Percentiles rank a stretch among this genome's conserved stretches.
Evolutionary conservation across 2,113 vertebrate genomes (phyloP).

Genomic region (Oncorhynchus gorbuscha): DNA sequence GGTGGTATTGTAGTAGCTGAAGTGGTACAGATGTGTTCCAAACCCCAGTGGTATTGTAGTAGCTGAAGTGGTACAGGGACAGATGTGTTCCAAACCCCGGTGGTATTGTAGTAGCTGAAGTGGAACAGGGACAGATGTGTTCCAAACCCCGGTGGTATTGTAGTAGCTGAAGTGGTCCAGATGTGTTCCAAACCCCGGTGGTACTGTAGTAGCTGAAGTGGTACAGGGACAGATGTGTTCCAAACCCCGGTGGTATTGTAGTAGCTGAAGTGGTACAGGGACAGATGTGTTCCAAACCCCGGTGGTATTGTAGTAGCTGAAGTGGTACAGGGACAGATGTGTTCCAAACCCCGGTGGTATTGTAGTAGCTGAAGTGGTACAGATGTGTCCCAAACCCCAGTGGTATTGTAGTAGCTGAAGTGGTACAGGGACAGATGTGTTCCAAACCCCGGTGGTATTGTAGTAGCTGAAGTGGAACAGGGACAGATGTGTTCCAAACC

Average conservation of each 20-base stretch:
- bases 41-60: conserved; percentile 49
- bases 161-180: conserved; percentile 44
- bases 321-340: conserved; percentile 62
- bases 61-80: conserved; percentile 54
- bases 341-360: conserved; percentile 60
- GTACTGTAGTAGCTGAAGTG: conserved; percentile 55
- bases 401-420: conserved; percentile 57
- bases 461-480: conserved; percentile 40
- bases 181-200: conserved; percentile 67
- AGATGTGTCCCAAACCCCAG: conserved; percentile 67
- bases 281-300: conserved; percentile 69
- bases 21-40: conserved; percentile 62
- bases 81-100: conserved; percentile 67
- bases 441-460: conserved; percentile 59
- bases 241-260: conserved; percentile 54
- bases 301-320: conserved; percentile 55
- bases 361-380: conserved; percentile 48
- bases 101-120: conserved; percentile 57
- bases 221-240: conserved; percentile 66
- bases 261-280: conserved; percentile 46
- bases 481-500: conserved; percentile 70
- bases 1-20: conserved; percentile 54
- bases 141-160: conserved; percentile 59
- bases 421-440: conserved; percentile 63
- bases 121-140: conserved; percentile 63